phyloP scores from a whole-genome alignment of 2,888 invertebrate species.

The Hypolimnas misippus region DNA sequence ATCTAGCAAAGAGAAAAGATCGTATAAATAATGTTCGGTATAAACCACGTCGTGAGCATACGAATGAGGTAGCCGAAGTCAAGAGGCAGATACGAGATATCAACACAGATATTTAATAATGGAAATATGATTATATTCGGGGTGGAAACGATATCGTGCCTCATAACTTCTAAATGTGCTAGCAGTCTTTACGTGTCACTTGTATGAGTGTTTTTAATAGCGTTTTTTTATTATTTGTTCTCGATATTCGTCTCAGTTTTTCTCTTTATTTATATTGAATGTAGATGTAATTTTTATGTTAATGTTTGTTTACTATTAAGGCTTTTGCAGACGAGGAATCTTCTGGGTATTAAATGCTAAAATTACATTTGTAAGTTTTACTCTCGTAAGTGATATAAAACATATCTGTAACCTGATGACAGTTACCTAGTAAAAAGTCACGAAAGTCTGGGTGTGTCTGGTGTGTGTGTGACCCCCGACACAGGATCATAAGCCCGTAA shows the following conservation, averaged over 20 bases:
- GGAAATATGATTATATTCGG: slow-evolving; percentile 42
- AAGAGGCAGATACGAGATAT: slow-evolving; percentile 34
- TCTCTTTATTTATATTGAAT: slow-evolving; percentile 9
- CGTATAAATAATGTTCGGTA: slow-evolving; percentile 42
- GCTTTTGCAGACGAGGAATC: too few species aligned
- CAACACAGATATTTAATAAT: slow-evolving; percentile 39
- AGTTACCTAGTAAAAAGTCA: too few species aligned
- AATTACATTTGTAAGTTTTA: too few species aligned
- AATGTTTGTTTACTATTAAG: too few species aligned
- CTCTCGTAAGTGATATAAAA: too few species aligned
- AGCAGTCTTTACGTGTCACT: slow-evolving; percentile 24
- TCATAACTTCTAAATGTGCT: slow-evolving; percentile 31
- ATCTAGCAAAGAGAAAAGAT: slow-evolving; percentile 10
- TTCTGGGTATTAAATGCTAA: too few species aligned
- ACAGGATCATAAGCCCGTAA: too few species aligned
- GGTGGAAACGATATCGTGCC: slow-evolving; percentile 36
- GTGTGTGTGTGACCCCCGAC: too few species aligned
- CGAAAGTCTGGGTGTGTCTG: too few species aligned
- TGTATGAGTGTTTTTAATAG: slow-evolving; percentile 32
- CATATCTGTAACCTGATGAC: too few species aligned
- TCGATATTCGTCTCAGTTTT: slow-evolving; percentile 11
- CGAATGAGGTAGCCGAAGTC: slow-evolving; percentile 42
- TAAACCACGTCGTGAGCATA: slow-evolving; percentile 45
- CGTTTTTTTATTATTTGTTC: slow-evolving; percentile 30
- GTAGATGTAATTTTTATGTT: not conserved